Percentiles rank a stretch among this genome's conserved stretches.
Conservation (phyloP, 1,140 invertebrate genomes). For the Euura saliciscinereae region DNA sequence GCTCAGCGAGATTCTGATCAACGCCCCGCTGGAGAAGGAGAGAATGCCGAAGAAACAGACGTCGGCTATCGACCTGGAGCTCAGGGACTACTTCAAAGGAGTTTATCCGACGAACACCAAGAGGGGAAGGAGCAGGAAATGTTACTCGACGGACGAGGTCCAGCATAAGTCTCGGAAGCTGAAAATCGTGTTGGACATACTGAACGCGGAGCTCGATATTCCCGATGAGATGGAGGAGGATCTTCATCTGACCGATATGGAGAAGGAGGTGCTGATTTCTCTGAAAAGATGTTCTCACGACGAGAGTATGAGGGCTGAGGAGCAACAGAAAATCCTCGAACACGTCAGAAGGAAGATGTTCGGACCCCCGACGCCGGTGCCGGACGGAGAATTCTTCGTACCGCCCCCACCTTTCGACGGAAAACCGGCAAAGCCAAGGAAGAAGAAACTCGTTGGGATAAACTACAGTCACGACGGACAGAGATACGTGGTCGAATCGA, state of each 20-base stretch:
- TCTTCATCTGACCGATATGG: slow-evolving; percentile 28
- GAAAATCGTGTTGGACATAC: slow-evolving; percentile 33
- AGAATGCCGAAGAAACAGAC: background rate
- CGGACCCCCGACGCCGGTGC: slow-evolving; percentile 16
- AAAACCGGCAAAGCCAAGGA: background rate
- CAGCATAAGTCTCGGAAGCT: slow-evolving; percentile 28
- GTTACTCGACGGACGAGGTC: slow-evolving; percentile 25
- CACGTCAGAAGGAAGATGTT: slow-evolving; percentile 39
- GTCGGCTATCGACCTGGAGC: background rate
- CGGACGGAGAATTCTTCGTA: slow-evolving; percentile 29
- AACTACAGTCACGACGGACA: slow-evolving; percentile 28
- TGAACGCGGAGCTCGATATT: slow-evolving; percentile 39
- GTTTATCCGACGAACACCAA: background rate
- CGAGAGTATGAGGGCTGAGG: background rate
- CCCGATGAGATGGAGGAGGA: slow-evolving; percentile 26
- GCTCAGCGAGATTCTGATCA: slow-evolving; percentile 22
- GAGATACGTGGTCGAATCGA: slow-evolving; percentile 18
- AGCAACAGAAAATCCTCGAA: slow-evolving; percentile 27
- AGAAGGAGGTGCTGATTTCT: slow-evolving; percentile 40
- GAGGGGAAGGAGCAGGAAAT: slow-evolving; percentile 22
- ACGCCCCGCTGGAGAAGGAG: slow-evolving; percentile 27
- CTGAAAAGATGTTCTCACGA: slow-evolving; percentile 27
- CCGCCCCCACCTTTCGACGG: slow-evolving; percentile 41
- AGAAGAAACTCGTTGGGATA: slow-evolving; percentile 20
- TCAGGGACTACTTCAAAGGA: slow-evolving; percentile 10